Evolutionary conservation across 1,140 invertebrate genomes (phyloP).

Genomic region (Chionoecetes opilio): DNA sequence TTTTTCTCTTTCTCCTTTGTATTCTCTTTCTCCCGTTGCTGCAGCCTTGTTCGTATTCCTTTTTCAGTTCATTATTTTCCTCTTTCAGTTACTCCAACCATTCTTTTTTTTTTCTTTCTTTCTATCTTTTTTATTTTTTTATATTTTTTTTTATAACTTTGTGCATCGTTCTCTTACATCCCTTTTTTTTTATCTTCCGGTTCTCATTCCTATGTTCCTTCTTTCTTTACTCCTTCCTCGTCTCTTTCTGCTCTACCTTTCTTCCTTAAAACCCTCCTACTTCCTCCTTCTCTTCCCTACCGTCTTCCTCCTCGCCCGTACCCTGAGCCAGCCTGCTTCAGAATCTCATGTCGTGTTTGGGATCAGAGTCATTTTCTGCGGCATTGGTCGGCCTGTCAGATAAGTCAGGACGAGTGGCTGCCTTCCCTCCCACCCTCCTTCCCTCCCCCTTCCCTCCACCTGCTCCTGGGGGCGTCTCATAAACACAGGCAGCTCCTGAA

Average conservation of each 20-base stretch:
- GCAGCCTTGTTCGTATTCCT: neutral
- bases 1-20: neutral
- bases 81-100: neutral
- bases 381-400: conserved; percentile 37
- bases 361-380: conserved; percentile 46
- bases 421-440: neutral
- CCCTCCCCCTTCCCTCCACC: neutral
- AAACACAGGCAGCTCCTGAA: neutral
- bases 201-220: neutral
- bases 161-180: neutral
- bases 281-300: neutral
- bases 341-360: conserved; percentile 10
- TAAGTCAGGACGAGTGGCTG: conserved; percentile 24
- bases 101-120: neutral
- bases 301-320: neutral
- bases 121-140: too few relatives aligned
- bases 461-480: neutral
- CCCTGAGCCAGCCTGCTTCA: neutral
- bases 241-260: neutral
- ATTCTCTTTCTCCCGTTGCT: neutral
- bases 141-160: neutral
- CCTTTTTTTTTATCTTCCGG: neutral
- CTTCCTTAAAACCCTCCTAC: neutral
- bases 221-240: neutral
- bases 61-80: neutral